Evolutionary conservation across 1,140 invertebrate genomes (phyloP), one percentile per base, ranked within the genome.

Genomic region (Lordiphosa collinella): DNA sequence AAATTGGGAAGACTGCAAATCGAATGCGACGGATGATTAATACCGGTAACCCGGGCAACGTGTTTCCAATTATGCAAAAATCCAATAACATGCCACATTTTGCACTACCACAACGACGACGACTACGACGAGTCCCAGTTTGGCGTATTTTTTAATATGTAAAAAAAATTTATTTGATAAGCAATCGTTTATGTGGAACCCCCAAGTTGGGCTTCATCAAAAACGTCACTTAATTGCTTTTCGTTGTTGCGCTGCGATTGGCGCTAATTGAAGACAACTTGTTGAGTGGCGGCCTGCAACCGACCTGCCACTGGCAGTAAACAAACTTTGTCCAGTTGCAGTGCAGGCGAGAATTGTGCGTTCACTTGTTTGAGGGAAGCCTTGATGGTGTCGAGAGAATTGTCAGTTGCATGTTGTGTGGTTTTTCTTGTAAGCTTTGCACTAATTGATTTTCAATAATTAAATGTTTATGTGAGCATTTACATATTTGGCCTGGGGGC

Each of bases 201-300:
- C 60, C 60, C 62, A 65, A 65, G 60, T 31, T 25, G 62, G 43
- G 38, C 47, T 44, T 44, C 52, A 29, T 49, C 11, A 35, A 25
- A 46, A 66, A 47, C 55, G 71, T 67, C 68, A 73, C 79, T 82
- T 82, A 82, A 82, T 82, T 82, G 78, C 58, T 73, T 82, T 82
- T 82, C 79, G 78, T 69, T 82, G 78, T 82, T 82, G 50, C 43
- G 40, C 78, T 37, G 35, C 67, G 78, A 82, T 82, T 82, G 73
- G 68, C 78, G 79, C 78, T 82, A 82, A 82, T 82, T 82, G 78
- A 84, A 73, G 79, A 50, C 72, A 82, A 84, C 78, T 68, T 72
- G 78, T 62, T 61, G 68, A 61, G 44, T 48, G 31, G 40, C 35
- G 38, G 34, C 12, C 29, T 44, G 16, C 6, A n/a, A n/a, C 34